A percentile compares a stretch with the other conserved stretches of the same genome.
phyloP scores from a whole-genome alignment of 2,113 vertebrate genomes.

The Glaucidium brasilianum region DNA sequence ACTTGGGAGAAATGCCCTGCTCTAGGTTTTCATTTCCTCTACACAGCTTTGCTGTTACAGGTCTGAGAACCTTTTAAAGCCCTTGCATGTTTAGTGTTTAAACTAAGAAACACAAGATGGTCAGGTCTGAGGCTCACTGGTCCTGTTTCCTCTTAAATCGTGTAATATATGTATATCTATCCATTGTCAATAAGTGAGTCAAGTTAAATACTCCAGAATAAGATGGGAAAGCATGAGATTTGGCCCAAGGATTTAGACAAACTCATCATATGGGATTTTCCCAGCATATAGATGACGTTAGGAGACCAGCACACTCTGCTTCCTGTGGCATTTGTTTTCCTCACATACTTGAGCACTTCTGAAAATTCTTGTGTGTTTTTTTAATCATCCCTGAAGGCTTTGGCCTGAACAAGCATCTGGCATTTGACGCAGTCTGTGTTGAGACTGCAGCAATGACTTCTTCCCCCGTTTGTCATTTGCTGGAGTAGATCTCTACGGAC shows the following conservation, averaged over 20 bases:
- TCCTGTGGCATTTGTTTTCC: slow-evolving; percentile 11
- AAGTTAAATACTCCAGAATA: background rate
- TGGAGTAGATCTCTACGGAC: background rate
- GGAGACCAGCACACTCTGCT: background rate
- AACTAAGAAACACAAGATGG: background rate
- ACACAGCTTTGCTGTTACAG: background rate
- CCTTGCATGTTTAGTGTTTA: background rate
- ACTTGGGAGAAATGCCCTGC: background rate
- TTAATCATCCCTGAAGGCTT: slow-evolving; percentile 30
- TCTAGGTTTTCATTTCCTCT: background rate
- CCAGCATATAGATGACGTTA: background rate
- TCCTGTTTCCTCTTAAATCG: background rate
- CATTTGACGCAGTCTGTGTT: background rate
- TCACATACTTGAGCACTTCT: slow-evolving; percentile 1
- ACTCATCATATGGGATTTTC: background rate
- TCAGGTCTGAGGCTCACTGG: background rate
- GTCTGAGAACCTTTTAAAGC: background rate
- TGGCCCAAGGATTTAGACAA: no score
- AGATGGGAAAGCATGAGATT: background rate
- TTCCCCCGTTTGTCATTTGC: background rate
- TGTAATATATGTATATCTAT: background rate
- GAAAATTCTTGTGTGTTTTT: slow-evolving; percentile 35
- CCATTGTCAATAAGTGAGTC: background rate
- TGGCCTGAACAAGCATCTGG: slow-evolving; percentile 19
- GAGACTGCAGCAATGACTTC: background rate